These are phyloP conservation scores for Neopipo cinnamomea DNA, from an alignment of 2,113 vertebrate genomes.

Conservation along the genomic window DNA sequence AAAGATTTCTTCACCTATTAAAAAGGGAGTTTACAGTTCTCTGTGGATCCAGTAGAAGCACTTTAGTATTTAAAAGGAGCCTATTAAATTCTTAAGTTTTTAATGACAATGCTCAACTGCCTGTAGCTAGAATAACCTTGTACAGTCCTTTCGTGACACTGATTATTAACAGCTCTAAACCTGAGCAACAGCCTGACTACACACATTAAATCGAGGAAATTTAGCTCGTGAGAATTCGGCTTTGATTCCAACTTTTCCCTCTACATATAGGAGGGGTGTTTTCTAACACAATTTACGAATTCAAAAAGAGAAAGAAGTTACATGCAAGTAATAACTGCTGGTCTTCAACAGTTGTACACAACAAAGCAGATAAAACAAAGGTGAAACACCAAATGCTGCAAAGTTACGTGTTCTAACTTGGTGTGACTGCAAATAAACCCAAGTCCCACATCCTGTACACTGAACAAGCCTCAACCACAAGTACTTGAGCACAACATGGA, in stretches of 20 bases:
- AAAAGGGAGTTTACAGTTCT: background rate
- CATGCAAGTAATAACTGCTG: background rate
- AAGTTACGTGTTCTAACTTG: background rate
- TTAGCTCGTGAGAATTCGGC: background rate
- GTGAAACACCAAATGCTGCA: background rate
- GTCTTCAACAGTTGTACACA: background rate
- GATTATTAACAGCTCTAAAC: background rate
- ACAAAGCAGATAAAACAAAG: background rate
- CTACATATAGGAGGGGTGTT: background rate
- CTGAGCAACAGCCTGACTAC: background rate
- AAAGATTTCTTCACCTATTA: background rate
- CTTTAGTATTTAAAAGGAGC: background rate
- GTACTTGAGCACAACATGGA: background rate
- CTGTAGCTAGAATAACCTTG: background rate
- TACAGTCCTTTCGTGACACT: background rate
- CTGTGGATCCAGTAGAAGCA: background rate
- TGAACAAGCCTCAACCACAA: background rate
- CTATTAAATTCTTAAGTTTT: background rate
- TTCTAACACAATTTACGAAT: background rate
- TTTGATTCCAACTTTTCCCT: background rate
- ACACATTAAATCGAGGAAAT: rapidly evolving
- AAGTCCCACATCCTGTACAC: background rate
- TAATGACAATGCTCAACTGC: background rate
- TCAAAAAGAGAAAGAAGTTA: background rate
- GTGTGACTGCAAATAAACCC: background rate